Evolutionary conservation across 2,888 invertebrate genomes (phyloP), one percentile per base, ranked within the genome.

Genomic region (Cataglyphis albicans): DNA sequence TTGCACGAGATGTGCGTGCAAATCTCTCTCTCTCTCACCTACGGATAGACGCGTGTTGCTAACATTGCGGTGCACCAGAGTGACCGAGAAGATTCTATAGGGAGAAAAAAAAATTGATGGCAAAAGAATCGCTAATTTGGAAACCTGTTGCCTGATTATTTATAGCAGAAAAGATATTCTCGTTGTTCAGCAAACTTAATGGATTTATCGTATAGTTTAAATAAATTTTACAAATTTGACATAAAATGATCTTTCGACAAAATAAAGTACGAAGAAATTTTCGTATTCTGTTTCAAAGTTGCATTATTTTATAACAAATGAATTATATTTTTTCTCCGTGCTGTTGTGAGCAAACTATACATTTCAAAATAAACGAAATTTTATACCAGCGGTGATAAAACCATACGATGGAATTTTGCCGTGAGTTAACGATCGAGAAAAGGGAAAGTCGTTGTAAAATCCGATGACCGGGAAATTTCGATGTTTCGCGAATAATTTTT

Each of bases 1-100:
- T 81, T 74, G 83, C 61, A 57, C 29, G 65, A 59, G 63, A 21
- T 29, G 64, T 59, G 38, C 73, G 25, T 68, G 57, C 15, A 10
- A 5, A 4, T n/a, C n/a, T 52, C 7, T n/a, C 44, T 68, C 7
- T n/a, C 44, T 68, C 61, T 68, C 21, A 44, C 61, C 78, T 72
- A 80, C 38, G 76, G 65, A 83, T 76, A 52, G n/a, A n/a, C 15
- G 44, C 52, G n/a, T n/a, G 82, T 81, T 83, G 88, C 86, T 88
- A 90, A 90, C 88, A 89, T 82, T 76, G 87, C 52, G 87, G 88
- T 84, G 86, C 84, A 85, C 86, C 88, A 72, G 78, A 83, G 73
- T 87, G 80, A 70, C n/a, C 74, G 86, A 90, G 89, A 89, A 88
- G 84, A 78, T 89, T 86, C 89, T 87, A 88, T 86, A 87, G 88